These are phyloP conservation scores for Hyperoplus immaculatus DNA, from an alignment of 2,797 vertebrate species.

Conservation along the genomic window DNA sequence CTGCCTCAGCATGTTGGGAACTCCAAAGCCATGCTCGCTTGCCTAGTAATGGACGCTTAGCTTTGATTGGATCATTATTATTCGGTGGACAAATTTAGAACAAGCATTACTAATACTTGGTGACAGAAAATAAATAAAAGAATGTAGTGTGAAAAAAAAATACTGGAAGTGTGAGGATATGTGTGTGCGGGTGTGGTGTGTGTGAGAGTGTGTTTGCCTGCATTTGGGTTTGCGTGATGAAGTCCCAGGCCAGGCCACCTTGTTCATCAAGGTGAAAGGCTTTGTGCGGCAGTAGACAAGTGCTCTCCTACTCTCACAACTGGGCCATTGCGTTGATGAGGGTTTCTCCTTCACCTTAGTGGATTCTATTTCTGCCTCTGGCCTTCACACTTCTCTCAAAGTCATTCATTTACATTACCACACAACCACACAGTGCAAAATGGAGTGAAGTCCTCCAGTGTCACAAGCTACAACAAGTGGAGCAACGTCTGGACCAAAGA, in stretches of 20 bases:
- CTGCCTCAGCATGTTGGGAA: not conserved
- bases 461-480: not conserved
- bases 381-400: conserved; percentile 68
- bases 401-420: conserved; percentile 51
- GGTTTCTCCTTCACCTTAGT: conserved; percentile 52
- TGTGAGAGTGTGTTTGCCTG: not conserved
- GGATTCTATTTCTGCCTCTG: conserved; percentile 60
- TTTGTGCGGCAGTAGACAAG: conserved; percentile 54
- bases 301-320: conserved; percentile 37
- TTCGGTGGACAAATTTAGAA: not conserved
- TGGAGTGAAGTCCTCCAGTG: conserved; percentile 11
- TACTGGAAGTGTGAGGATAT: not conserved
- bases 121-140: not conserved
- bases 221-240: not conserved
- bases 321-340: conserved; percentile 60
- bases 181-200: not conserved
- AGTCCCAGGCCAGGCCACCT: conserved; percentile 22
- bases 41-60: not conserved
- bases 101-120: not conserved
- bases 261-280: conserved; percentile 57
- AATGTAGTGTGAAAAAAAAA: not conserved
- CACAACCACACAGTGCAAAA: conserved; percentile 7
- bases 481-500: conserved; percentile 8
- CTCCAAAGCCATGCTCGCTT: not conserved
- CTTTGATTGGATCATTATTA: not conserved